Evolutionary conservation across 2,797 vertebrate species (phyloP).

Genomic region (Valencia hispanica): DNA sequence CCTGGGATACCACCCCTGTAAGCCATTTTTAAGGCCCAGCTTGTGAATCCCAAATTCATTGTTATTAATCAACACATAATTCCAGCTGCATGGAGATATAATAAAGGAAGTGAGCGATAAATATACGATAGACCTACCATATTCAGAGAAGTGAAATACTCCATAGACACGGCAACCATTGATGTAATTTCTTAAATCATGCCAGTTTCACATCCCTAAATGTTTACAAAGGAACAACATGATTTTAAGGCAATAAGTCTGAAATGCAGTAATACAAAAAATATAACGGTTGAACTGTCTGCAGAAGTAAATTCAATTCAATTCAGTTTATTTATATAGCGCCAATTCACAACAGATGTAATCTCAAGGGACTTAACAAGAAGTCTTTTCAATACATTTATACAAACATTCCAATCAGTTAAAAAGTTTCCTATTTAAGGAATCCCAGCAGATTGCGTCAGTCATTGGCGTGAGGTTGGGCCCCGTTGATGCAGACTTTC

Average conservation of each 20-base stretch:
- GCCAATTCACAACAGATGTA: no score
- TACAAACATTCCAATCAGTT: no score
- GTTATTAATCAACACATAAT: background rate
- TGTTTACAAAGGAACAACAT: background rate
- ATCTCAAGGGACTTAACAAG: no score
- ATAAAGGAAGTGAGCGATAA: slow-evolving; percentile 24
- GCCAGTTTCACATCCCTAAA: rapidly evolving
- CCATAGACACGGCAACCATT: slow-evolving; percentile 7
- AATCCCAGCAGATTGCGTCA: no score
- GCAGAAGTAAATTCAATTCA: no score
- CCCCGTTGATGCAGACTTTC: no score
- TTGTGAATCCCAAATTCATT: background rate
- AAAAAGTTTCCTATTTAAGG: no score
- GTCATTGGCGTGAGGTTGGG: no score
- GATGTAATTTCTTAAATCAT: background rate
- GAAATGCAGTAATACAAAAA: slow-evolving; percentile 36
- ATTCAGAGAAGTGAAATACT: slow-evolving; percentile 36
- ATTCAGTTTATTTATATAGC: no score
- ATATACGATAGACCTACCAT: background rate
- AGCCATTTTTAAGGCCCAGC: background rate
- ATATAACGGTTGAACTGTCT: slow-evolving; percentile 20
- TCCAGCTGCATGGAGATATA: background rate
- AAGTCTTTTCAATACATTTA: no score
- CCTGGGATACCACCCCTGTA: background rate
- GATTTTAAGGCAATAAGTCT: slow-evolving; percentile 13